Evolutionary conservation across 2,113 vertebrate genomes (phyloP).

Genomic region (Oophaga pumilio): DNA sequence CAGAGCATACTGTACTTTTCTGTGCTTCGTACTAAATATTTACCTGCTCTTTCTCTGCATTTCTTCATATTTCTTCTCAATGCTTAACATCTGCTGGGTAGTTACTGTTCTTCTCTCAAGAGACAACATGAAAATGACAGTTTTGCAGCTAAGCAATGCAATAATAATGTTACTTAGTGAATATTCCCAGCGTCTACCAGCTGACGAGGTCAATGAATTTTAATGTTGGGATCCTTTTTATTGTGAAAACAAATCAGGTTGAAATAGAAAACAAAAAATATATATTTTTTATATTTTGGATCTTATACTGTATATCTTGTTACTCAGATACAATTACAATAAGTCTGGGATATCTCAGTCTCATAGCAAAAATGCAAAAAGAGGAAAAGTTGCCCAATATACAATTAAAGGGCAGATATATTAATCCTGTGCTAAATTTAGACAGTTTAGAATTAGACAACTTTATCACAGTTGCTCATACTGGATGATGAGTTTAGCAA

Average conservation of each 20-base stretch:
- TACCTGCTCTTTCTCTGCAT: neutral
- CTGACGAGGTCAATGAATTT: slow-evolving; percentile 27
- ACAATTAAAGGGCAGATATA: too few relatives aligned
- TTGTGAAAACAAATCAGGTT: neutral
- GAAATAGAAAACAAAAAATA: neutral
- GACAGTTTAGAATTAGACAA: too few relatives aligned
- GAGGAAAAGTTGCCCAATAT: too few relatives aligned
- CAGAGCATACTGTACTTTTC: neutral
- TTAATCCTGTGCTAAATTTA: too few relatives aligned
- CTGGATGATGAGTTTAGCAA: too few relatives aligned
- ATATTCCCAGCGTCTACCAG: slow-evolving; percentile 19
- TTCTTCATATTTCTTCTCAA: neutral
- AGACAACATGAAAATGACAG: neutral
- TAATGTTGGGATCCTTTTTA: neutral
- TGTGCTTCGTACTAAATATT: neutral
- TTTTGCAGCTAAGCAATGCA: slow-evolving; percentile 25
- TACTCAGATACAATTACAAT: too few relatives aligned
- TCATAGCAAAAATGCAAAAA: too few relatives aligned
- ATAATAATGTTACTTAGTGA: slow-evolving; percentile 30
- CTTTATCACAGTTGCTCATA: too few relatives aligned
- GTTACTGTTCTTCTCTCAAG: neutral
- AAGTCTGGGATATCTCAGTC: too few relatives aligned
- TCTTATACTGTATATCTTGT: too few relatives aligned
- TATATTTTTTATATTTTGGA: too few relatives aligned
- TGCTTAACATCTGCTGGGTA: slow-evolving; percentile 5